Conservation (phyloP, 2,113 vertebrate species). For the Ageneiosus marmoratus region DNA sequence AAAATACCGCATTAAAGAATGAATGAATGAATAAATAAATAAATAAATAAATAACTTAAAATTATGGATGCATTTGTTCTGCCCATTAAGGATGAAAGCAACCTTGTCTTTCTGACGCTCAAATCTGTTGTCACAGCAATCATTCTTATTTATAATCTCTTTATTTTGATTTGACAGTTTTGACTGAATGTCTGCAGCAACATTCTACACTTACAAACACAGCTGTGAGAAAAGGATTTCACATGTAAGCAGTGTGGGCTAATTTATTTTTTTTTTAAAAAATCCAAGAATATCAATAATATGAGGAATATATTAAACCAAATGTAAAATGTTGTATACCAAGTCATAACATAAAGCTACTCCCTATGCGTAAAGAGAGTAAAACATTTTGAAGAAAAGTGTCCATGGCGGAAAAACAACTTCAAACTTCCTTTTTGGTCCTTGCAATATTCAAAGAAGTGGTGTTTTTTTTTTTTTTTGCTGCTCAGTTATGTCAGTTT, state of each 20-base stretch:
- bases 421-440: conserved; percentile 11
- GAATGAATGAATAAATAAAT: background rate
- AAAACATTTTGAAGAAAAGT: background rate
- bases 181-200: conserved; percentile 22
- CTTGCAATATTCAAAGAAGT: background rate
- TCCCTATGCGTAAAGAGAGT: background rate
- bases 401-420: background rate
- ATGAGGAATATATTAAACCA: conserved; percentile 14
- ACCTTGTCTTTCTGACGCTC: background rate
- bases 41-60: background rate
- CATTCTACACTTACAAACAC: conserved; percentile 28
- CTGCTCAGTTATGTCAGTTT: background rate
- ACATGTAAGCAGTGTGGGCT: conserved; percentile 20
- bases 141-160: conserved; percentile 14
- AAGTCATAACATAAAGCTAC: background rate
- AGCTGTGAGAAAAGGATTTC: conserved; percentile 15
- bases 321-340: conserved; percentile 7
- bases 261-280: conserved; percentile 10
- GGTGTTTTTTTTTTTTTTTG: background rate
- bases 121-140: conserved; percentile 11
- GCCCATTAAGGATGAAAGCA: background rate
- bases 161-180: conserved; percentile 35
- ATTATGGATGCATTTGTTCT: background rate
- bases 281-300: background rate
- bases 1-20: background rate